A percentile compares a stretch with the other conserved stretches of the same genome.
These are phyloP conservation scores for Actinemys pallida DNA, from an alignment of 2,113 vertebrate genomes.

Conservation along the genomic window DNA sequence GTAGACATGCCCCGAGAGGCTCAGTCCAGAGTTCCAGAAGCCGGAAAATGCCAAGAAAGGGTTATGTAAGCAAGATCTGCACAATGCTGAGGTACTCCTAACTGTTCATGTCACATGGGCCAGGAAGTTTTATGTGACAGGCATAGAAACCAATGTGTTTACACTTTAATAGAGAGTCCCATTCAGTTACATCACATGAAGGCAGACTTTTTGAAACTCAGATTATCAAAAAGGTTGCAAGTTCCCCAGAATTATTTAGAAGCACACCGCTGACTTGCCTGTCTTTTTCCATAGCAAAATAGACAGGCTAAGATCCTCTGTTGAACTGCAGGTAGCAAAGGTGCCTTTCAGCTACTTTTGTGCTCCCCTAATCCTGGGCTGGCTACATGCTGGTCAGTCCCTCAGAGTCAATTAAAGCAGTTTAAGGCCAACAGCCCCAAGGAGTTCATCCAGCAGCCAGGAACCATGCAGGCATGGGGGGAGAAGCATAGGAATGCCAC, in stretches of 20 bases:
- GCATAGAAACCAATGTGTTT: not conserved
- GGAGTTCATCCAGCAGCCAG: not conserved
- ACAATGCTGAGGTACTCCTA: not conserved
- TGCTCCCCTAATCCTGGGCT: not conserved
- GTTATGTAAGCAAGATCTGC: too few species aligned
- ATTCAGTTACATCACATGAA: too few species aligned
- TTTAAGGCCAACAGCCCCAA: not conserved
- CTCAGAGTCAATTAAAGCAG: not conserved
- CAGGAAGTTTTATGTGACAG: not conserved
- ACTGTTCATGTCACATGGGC: not conserved
- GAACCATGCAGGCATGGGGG: not conserved
- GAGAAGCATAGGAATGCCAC: not conserved
- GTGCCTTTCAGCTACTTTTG: not conserved
- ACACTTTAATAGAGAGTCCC: not conserved
- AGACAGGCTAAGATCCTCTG: not conserved
- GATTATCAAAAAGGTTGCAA: not conserved
- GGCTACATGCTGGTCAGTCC: fast-evolving
- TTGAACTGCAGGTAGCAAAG: not conserved
- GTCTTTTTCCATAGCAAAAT: not conserved
- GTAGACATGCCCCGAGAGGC: too few species aligned
- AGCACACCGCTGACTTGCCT: not conserved
- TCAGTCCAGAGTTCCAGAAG: too few species aligned
- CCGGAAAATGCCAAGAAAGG: too few species aligned
- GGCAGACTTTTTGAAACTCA: fast-evolving
- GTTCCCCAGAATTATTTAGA: not conserved